Conservation (phyloP, 2,113 vertebrate genomes). For the Entomyzon cyanotis region DNA sequence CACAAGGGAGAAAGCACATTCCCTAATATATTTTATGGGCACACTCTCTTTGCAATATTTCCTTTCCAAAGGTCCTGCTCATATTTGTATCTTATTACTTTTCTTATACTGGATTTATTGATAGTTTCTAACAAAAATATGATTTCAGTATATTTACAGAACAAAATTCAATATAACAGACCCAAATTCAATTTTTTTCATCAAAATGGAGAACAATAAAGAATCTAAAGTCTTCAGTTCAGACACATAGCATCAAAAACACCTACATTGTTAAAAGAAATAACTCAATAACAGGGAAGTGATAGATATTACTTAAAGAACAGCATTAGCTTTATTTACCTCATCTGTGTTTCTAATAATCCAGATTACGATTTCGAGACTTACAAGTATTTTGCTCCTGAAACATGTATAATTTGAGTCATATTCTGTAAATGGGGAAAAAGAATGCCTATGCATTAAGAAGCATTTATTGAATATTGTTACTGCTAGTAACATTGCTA, state of each 20-base stretch:
- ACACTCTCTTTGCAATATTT: slow-evolving; percentile 78
- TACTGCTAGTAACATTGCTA: slow-evolving; percentile 9
- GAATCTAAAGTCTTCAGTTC: slow-evolving; percentile 85
- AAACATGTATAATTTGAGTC: slow-evolving; percentile 43
- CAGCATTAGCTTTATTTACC: slow-evolving; percentile 82
- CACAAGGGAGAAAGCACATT: slow-evolving; percentile 63
- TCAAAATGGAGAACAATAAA: slow-evolving; percentile 98
- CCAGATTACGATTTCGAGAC: slow-evolving; percentile 42
- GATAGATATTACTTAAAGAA: slow-evolving; percentile 97
- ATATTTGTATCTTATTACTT: slow-evolving; percentile 93
- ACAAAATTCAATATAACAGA: slow-evolving; percentile 92
- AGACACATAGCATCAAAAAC: slow-evolving; percentile 87
- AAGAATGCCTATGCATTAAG: background rate
- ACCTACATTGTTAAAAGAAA: slow-evolving; percentile 90
- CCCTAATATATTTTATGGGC: slow-evolving; percentile 76
- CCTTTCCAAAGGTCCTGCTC: slow-evolving; percentile 85
- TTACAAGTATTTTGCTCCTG: slow-evolving; percentile 36
- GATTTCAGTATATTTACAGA: slow-evolving; percentile 97
- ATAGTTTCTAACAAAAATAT: slow-evolving; percentile 98
- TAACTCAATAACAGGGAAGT: slow-evolving; percentile 93
- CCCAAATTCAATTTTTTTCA: slow-evolving; percentile 96
- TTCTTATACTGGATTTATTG: slow-evolving; percentile 95
- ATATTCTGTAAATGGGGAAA: slow-evolving; percentile 7
- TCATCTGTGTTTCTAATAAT: slow-evolving; percentile 75
- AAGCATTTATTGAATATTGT: background rate